Conservation (phyloP, 2,113 vertebrate genomes). For the Meles meles region DNA sequence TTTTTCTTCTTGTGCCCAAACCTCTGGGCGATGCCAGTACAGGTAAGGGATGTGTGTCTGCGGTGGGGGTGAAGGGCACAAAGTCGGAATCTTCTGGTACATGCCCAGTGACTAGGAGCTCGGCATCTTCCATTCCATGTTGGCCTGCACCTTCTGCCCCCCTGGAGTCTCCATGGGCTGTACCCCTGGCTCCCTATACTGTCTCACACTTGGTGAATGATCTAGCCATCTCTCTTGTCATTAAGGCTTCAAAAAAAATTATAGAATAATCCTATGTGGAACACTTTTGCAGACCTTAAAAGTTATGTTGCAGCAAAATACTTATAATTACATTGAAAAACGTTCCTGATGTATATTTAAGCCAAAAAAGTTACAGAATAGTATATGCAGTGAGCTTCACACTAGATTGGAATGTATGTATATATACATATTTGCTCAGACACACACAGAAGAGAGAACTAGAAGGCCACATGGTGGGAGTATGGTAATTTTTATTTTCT, state of each 20-base stretch:
- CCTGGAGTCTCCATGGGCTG: background rate
- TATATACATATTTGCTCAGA: background rate
- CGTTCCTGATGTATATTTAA: background rate
- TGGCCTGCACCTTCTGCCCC: background rate
- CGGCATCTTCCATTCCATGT: background rate
- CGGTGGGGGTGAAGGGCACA: background rate
- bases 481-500: constrained; percentile 21
- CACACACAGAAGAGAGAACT: background rate
- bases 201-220: background rate
- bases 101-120: background rate
- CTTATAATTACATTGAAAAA: constrained; percentile 1
- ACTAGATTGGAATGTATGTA: background rate
- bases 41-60: constrained; percentile 83
- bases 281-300: background rate
- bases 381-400: background rate
- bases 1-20: constrained; percentile 99
- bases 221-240: background rate
- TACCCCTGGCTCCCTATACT: background rate
- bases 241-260: background rate
- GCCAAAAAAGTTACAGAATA: background rate
- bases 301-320: background rate
- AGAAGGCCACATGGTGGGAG: background rate
- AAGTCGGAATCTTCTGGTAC: background rate
- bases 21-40: constrained; percentile 98
- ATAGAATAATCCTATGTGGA: background rate